These are phyloP conservation scores for Dryadula phaetusa DNA, from an alignment of 2,888 invertebrate genomes.

Conservation along the genomic window DNA sequence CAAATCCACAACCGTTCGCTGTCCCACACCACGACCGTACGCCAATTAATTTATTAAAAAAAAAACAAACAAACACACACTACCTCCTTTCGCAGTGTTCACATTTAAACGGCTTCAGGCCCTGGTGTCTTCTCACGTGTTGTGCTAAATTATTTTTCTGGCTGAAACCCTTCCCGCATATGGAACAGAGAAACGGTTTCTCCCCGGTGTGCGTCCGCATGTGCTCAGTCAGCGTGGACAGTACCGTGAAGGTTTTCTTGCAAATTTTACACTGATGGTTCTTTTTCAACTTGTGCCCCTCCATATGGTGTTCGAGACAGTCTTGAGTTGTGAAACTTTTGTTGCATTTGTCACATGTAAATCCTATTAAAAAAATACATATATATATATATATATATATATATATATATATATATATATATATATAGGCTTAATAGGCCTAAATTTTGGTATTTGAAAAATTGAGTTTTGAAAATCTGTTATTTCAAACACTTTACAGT, in stretches of 20 bases:
- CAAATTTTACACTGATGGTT: slow-evolving; percentile 80
- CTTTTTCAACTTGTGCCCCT: slow-evolving; percentile 72
- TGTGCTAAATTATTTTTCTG: slow-evolving; percentile 86
- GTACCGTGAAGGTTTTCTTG: slow-evolving; percentile 75
- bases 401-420: neutral
- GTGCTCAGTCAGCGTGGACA: slow-evolving; percentile 85
- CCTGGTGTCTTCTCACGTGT: slow-evolving; percentile 83
- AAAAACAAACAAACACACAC: neutral
- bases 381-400: neutral
- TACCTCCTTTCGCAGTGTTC: slow-evolving; percentile 74
- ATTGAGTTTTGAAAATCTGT: too few relatives aligned
- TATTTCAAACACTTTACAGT: too few relatives aligned
- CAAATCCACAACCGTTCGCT: too few relatives aligned
- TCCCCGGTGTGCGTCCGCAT: slow-evolving; percentile 84
- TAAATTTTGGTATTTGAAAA: too few relatives aligned
- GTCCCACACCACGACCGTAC: too few relatives aligned
- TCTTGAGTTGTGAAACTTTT: slow-evolving; percentile 70
- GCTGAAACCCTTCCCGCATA: slow-evolving; percentile 84
- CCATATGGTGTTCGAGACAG: slow-evolving; percentile 72
- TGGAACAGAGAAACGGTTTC: slow-evolving; percentile 82
- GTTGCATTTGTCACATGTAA: slow-evolving; percentile 74
- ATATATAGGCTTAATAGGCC: too few relatives aligned
- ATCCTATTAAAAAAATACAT: slow-evolving; percentile 46
- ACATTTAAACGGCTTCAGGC: slow-evolving; percentile 74
- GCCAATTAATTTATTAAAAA: too few relatives aligned